A percentile compares a stretch with the other conserved stretches of the same genome.
Conservation (phyloP, 1,140 invertebrate genomes). For the Pseudomyrmex gracilis region DNA sequence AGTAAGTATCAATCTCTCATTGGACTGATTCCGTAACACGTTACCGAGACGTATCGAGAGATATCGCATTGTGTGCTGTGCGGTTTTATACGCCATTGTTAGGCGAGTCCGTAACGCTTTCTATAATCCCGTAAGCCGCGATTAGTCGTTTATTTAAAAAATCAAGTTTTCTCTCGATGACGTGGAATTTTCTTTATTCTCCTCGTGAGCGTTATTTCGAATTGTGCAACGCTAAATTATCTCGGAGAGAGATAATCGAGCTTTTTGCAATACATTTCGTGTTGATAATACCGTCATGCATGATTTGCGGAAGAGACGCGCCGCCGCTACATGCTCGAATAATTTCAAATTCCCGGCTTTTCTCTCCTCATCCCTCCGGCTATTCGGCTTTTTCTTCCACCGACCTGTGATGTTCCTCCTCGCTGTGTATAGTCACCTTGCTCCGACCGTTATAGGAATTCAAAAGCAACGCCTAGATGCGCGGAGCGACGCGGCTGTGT, state of each 20-base stretch:
- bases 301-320: slow-evolving; percentile 59
- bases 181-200: slow-evolving; percentile 2
- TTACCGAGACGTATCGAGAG: not conserved
- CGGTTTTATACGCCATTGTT: not conserved
- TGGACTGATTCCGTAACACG: slow-evolving; percentile 23
- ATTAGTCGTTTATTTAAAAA: slow-evolving; percentile 26
- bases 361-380: slow-evolving; percentile 17
- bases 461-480: slow-evolving; percentile 46
- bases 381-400: slow-evolving; percentile 27
- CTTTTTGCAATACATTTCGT: slow-evolving; percentile 5
- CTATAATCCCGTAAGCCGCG: not conserved
- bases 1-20: not conserved
- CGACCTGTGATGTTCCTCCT: not conserved
- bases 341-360: slow-evolving; percentile 63
- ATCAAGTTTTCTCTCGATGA: slow-evolving; percentile 15
- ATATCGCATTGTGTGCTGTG: not conserved
- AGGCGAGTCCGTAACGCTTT: not conserved
- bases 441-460: slow-evolving; percentile 48
- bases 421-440: slow-evolving; percentile 26
- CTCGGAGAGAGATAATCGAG: slow-evolving; percentile 33
- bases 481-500: slow-evolving; percentile 25
- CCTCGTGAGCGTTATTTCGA: not conserved
- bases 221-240: slow-evolving; percentile 33
- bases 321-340: slow-evolving; percentile 72
- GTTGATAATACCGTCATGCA: not conserved